Percentiles rank a stretch among this genome's conserved stretches.
Conservation (phyloP, 2,113 vertebrate species). For the Psammodynastes pulverulentus region DNA sequence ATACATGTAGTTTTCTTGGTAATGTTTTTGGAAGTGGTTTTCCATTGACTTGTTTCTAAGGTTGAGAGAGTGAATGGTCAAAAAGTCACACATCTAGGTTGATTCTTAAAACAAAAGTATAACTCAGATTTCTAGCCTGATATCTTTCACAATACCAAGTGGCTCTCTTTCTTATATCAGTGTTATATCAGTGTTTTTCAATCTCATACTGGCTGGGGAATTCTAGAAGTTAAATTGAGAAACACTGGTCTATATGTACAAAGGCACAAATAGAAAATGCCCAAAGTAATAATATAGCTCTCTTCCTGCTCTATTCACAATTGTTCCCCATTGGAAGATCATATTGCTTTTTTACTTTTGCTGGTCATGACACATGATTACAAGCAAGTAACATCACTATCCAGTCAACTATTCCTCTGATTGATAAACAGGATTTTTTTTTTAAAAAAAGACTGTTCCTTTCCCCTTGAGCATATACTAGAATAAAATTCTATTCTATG, state of each 20-base stretch:
- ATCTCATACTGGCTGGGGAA: not conserved
- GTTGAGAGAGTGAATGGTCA: not conserved
- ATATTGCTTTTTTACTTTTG: not conserved
- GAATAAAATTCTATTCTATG: not conserved
- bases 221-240: too few species aligned
- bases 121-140: not conserved
- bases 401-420: not conserved
- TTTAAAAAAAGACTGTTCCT: not conserved
- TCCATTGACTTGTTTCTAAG: not conserved
- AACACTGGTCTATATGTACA: constrained; percentile 1
- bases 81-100: not conserved
- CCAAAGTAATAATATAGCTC: constrained; percentile 33
- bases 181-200: not conserved
- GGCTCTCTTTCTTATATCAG: not conserved
- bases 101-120: not conserved
- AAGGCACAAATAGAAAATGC: constrained; percentile 1
- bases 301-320: constrained; percentile 47
- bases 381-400: not conserved
- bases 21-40: not conserved
- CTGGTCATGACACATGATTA: not conserved
- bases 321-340: constrained; percentile 18
- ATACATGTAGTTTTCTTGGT: not conserved
- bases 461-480: not conserved
- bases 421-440: not conserved
- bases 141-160: not conserved